phyloP scores from a whole-genome alignment of 2,797 vertebrate species.

The Enteromius mattozi region DNA sequence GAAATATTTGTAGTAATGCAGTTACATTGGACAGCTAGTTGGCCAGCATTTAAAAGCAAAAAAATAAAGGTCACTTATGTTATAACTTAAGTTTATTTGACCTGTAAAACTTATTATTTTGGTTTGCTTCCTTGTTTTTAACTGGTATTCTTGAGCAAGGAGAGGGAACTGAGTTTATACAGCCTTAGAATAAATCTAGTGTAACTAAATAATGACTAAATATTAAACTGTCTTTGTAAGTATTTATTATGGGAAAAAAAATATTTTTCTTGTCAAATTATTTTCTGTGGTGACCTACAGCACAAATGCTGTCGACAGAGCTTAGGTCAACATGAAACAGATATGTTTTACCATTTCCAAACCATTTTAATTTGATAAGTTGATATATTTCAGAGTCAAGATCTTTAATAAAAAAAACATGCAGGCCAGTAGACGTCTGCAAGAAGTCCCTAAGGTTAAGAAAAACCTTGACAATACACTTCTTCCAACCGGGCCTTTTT shows the following conservation, averaged over 20 bases:
- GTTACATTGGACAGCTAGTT: background rate
- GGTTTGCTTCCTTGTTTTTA: background rate
- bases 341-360: background rate
- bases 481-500: background rate
- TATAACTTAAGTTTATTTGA: background rate
- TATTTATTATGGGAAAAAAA: background rate
- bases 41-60: background rate
- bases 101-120: background rate
- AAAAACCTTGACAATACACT: background rate
- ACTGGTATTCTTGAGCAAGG: background rate
- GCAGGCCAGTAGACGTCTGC: background rate
- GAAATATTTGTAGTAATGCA: background rate
- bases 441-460: background rate
- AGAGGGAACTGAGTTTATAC: background rate
- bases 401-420: background rate
- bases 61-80: background rate
- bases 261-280: background rate
- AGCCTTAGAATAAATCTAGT: background rate
- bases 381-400: background rate
- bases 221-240: background rate
- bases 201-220: too few relatives aligned
- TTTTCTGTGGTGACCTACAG: background rate
- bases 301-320: background rate
- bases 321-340: constrained; percentile 3
- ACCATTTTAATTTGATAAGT: background rate